phyloP scores from a whole-genome alignment of 2,888 invertebrate genomes.

The Xanthorhoe spadicearia region DNA sequence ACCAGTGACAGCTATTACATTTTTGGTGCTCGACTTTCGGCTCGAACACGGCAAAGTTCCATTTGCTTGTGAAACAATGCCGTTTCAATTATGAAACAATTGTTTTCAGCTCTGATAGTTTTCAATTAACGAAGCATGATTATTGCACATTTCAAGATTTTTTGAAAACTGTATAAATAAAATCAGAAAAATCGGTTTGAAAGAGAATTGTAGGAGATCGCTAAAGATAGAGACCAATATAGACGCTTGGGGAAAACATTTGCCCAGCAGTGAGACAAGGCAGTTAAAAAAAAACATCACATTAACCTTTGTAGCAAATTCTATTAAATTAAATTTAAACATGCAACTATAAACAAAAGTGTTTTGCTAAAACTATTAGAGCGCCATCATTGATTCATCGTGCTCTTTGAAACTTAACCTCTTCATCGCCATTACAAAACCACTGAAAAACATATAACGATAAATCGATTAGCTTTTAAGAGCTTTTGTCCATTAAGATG shows the following conservation, averaged over 20 bases:
- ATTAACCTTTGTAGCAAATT: not conserved
- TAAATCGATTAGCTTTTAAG: slow-evolving; percentile 75
- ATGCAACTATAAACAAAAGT: slow-evolving; percentile 1
- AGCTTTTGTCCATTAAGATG: slow-evolving; percentile 78
- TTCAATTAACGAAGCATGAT: not conserved
- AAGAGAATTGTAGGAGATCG: too few species aligned
- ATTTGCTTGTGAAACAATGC: slow-evolving; percentile 72
- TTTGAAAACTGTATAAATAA: too few species aligned
- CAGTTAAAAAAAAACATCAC: too few species aligned
- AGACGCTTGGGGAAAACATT: too few species aligned
- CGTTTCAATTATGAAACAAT: slow-evolving; percentile 62
- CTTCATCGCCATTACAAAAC: slow-evolving; percentile 48
- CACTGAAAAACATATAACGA: slow-evolving; percentile 58
- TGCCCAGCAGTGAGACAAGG: too few species aligned
- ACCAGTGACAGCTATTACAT: slow-evolving; percentile 83
- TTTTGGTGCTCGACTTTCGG: slow-evolving; percentile 84
- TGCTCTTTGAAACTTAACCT: slow-evolving; percentile 26
- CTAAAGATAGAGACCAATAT: too few species aligned
- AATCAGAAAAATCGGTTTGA: too few species aligned
- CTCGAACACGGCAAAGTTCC: slow-evolving; percentile 64
- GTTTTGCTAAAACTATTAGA: slow-evolving; percentile 6
- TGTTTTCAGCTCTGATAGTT: slow-evolving; percentile 41
- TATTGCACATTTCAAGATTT: too few species aligned
- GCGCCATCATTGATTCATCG: slow-evolving; percentile 20
- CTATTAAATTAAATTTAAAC: not conserved